Percentiles rank a stretch among this genome's conserved stretches.
phyloP scores from a whole-genome alignment of 2,888 invertebrate species.

The Hypolimnas misippus region DNA sequence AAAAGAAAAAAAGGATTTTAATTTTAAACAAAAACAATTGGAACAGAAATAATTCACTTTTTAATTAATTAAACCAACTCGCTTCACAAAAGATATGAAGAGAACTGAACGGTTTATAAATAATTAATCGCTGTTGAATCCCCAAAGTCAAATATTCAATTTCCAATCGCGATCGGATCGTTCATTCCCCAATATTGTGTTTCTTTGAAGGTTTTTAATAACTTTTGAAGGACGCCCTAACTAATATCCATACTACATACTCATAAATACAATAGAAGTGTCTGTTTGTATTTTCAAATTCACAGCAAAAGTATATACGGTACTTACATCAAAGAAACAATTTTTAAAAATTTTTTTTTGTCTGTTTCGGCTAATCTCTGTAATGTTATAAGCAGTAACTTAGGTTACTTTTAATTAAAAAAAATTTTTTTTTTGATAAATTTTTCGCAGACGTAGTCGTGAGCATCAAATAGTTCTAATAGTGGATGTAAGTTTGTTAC shows the following conservation, averaged over 20 bases:
- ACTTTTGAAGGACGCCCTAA: background rate
- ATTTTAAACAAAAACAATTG: background rate
- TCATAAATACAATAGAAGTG: background rate
- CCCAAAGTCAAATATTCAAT: background rate
- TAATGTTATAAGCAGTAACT: background rate
- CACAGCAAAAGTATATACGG: too few relatives aligned
- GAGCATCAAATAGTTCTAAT: too few relatives aligned
- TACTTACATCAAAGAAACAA: too few relatives aligned
- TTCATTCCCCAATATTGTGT: background rate
- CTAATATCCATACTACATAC: background rate
- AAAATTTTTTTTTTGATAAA: too few relatives aligned
- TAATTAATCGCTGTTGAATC: background rate
- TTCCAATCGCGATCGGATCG: background rate
- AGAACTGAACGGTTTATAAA: background rate
- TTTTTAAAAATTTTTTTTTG: too few relatives aligned
- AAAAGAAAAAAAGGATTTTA: too few relatives aligned
- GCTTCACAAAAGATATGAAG: background rate
- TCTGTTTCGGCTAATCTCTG: too few relatives aligned
- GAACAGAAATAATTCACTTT: background rate
- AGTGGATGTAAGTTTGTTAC: too few relatives aligned
- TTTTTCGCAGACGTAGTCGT: too few relatives aligned
- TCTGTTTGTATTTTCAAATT: too few relatives aligned
- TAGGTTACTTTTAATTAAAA: too few relatives aligned
- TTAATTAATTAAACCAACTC: background rate
- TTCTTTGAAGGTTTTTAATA: background rate